phyloP scores from a whole-genome alignment of 2,888 invertebrate species.

The Oligia strigilis region DNA sequence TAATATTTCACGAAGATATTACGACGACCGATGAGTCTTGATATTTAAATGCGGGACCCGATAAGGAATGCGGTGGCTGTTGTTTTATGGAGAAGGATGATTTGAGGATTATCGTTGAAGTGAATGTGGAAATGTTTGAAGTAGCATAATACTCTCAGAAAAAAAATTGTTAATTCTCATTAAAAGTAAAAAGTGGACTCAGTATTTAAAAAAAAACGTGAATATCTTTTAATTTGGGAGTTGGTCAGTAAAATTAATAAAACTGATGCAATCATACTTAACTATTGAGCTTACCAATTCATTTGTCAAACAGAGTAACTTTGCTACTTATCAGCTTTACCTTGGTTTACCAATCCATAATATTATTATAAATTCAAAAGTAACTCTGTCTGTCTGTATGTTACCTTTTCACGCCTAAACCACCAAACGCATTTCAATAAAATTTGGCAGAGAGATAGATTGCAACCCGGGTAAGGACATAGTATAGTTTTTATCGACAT shows the following conservation, averaged over 20 bases:
- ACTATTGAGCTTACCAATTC: background rate
- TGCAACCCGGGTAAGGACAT: too few species aligned
- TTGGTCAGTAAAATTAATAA: background rate
- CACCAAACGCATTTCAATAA: too few species aligned
- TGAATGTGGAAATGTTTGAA: background rate
- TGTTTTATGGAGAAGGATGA: conserved; percentile 19
- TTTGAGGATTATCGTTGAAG: background rate
- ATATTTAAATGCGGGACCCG: conserved; percentile 65
- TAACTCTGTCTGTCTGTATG: too few species aligned
- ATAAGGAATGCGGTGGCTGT: conserved; percentile 17
- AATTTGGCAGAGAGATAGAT: too few species aligned
- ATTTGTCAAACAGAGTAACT: background rate
- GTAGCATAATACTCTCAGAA: background rate
- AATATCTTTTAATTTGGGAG: background rate
- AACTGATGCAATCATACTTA: background rate
- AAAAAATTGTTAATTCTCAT: background rate
- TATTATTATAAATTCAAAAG: too few species aligned
- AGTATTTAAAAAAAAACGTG: too few species aligned
- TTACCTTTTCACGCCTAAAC: too few species aligned
- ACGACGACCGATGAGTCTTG: conserved; percentile 74
- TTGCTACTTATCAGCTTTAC: background rate
- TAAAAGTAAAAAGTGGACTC: background rate
- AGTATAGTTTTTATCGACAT: too few species aligned
- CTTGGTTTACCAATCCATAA: too few species aligned
- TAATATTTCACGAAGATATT: conserved; percentile 84